phyloP scores from a whole-genome alignment of 2,797 vertebrate genomes.

The Sebastolobus altivelis region DNA sequence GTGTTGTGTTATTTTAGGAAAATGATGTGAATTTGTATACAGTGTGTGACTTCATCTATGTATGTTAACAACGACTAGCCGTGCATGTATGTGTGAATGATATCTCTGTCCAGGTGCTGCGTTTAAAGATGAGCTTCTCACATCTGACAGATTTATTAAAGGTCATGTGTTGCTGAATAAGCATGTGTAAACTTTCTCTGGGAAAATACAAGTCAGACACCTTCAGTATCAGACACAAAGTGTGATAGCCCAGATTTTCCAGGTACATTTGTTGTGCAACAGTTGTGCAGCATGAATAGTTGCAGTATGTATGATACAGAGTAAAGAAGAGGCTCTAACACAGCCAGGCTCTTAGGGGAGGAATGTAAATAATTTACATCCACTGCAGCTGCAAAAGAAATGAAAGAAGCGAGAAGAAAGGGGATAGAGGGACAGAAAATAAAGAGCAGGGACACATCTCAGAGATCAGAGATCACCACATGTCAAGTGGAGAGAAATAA shows the following conservation, averaged over 20 bases:
- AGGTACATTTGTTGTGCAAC: neutral
- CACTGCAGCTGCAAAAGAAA: constrained; percentile 32
- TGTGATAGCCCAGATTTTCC: neutral
- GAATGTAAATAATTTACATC: constrained; percentile 56
- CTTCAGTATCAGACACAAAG: neutral
- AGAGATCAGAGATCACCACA: neutral
- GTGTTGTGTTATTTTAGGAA: neutral
- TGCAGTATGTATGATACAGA: neutral
- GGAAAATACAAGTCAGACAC: constrained; percentile 7
- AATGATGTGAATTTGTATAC: neutral
- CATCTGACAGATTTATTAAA: neutral
- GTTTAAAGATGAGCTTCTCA: constrained; percentile 2
- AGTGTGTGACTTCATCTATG: neutral
- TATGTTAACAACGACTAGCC: neutral
- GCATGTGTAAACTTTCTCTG: neutral
- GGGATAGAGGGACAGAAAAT: neutral
- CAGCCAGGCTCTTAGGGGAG: neutral
- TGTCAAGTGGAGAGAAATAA: constrained; percentile 10
- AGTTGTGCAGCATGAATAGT: constrained; percentile 1
- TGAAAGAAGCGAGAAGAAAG: constrained; percentile 7
- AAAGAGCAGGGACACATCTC: constrained; percentile 7
- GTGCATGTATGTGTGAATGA: neutral
- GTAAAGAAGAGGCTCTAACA: constrained; percentile 6
- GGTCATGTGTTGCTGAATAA: neutral
- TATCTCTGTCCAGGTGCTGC: neutral